Conservation (phyloP, 2,797 vertebrate genomes). For the Sebastes iracundus region DNA sequence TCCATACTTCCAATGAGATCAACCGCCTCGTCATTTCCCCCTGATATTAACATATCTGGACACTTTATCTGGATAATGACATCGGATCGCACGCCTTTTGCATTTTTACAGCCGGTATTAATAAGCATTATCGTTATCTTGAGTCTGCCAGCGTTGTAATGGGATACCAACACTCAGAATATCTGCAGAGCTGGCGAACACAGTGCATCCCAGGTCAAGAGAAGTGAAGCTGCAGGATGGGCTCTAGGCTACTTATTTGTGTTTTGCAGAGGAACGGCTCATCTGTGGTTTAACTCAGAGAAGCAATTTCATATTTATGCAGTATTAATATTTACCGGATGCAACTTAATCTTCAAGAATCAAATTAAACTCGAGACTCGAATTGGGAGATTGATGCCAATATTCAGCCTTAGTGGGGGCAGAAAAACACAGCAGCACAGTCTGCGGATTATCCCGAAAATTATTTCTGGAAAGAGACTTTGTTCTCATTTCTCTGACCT, state of each 20-base stretch:
- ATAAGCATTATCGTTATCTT: not conserved
- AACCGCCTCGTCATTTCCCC: too few relatives aligned
- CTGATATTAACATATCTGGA: not conserved
- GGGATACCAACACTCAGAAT: not conserved
- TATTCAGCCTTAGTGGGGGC: not conserved
- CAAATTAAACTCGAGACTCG: not conserved
- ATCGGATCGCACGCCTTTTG: not conserved
- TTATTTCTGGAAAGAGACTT: not conserved
- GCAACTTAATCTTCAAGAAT: not conserved
- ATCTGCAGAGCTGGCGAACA: not conserved
- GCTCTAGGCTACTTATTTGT: not conserved
- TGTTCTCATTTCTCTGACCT: not conserved
- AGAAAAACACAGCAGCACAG: not conserved
- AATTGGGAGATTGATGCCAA: not conserved
- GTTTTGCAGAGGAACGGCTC: not conserved
- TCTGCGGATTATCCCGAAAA: not conserved
- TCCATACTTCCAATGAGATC: too few relatives aligned
- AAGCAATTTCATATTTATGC: not conserved
- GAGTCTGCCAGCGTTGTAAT: not conserved
- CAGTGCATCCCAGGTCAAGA: not conserved
- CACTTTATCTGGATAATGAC: not conserved
- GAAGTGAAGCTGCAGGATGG: not conserved
- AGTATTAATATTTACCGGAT: not conserved
- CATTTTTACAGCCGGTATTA: not conserved
- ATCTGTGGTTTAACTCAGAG: not conserved